These are phyloP conservation scores for Phalangium opilio DNA, from an alignment of 2,888 invertebrate species.

Conservation along the genomic window DNA sequence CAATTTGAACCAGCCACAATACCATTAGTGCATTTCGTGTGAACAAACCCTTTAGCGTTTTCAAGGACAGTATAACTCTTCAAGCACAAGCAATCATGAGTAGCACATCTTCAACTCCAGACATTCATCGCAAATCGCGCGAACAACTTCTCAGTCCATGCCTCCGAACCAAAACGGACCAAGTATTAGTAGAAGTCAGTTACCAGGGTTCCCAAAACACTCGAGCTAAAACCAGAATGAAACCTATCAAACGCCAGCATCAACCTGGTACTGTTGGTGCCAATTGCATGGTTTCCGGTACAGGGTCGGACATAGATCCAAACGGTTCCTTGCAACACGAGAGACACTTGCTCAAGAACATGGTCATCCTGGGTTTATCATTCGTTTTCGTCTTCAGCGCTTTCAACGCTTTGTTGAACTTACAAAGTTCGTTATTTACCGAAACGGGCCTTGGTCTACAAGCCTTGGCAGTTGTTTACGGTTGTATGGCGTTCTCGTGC, in stretches of 20 bases:
- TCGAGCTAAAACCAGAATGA: slow-evolving; percentile 11
- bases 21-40: no score
- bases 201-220: slow-evolving; percentile 10
- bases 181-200: slow-evolving; percentile 10
- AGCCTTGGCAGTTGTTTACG: slow-evolving; percentile 13
- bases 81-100: no score
- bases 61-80: no score
- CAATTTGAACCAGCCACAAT: no score
- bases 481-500: slow-evolving; percentile 14
- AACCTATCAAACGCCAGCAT: slow-evolving; percentile 7
- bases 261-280: slow-evolving; percentile 9
- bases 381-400: slow-evolving; percentile 18
- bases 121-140: no score
- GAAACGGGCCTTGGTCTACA: slow-evolving; percentile 15
- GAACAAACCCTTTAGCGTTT: no score
- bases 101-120: no score
- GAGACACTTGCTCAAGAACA: slow-evolving; percentile 16
- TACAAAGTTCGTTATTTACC: slow-evolving; percentile 16
- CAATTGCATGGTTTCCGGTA: slow-evolving; percentile 1
- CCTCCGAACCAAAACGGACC: slow-evolving; percentile 9
- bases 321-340: slow-evolving; percentile 15
- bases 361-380: slow-evolving; percentile 15
- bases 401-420: slow-evolving; percentile 13
- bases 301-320: slow-evolving; percentile 3
- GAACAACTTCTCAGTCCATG: slow-evolving; percentile 9